These are phyloP conservation scores for Streptopelia turtur DNA, from an alignment of 2,797 vertebrate genomes.

Conservation along the genomic window DNA sequence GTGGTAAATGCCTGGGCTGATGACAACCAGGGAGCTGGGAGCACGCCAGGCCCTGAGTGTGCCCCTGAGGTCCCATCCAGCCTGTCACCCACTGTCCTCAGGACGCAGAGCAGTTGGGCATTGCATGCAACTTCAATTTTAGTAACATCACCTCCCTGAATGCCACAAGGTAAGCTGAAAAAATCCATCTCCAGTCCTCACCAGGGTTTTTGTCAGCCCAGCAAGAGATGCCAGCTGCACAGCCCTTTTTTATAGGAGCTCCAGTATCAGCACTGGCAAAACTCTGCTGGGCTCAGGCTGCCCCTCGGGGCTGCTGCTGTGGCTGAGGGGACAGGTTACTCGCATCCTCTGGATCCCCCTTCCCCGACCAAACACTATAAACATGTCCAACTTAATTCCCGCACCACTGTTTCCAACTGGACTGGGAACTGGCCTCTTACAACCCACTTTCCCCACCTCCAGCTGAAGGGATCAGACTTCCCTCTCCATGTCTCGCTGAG, in stretches of 20 bases:
- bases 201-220: not conserved
- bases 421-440: not conserved
- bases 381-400: not conserved
- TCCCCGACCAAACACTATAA: not conserved
- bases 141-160: not conserved
- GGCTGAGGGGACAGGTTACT: not conserved
- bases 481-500: not conserved
- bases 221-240: not conserved
- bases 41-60: fast-evolving
- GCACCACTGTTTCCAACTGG: not conserved
- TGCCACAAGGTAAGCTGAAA: not conserved
- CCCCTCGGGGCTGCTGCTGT: not conserved
- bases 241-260: not conserved
- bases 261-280: fast-evolving
- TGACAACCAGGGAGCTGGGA: not conserved
- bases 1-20: not conserved
- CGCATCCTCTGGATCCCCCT: not conserved
- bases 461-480: not conserved
- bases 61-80: not conserved
- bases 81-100: not conserved
- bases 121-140: not conserved
- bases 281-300: not conserved
- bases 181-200: not conserved
- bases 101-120: not conserved
- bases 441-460: not conserved